Evolutionary conservation across 2,797 vertebrate genomes (phyloP).

Genomic region (Silurus aristotelis): DNA sequence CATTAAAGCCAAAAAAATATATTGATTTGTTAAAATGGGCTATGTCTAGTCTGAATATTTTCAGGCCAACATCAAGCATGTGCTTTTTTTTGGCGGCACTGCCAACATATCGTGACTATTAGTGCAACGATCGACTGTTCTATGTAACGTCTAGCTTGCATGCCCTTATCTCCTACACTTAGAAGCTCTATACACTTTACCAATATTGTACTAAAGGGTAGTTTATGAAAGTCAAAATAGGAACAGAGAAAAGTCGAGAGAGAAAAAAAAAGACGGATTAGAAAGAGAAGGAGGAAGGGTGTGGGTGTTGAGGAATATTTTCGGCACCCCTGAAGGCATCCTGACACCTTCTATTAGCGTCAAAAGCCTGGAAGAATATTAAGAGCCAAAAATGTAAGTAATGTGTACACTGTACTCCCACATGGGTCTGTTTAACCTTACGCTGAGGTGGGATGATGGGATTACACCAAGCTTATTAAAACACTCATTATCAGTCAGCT

Average conservation of each 20-base stretch:
- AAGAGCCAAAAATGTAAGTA: conserved; percentile 45
- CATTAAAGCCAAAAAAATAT: neutral
- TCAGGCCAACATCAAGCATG: neutral
- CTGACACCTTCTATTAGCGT: conserved; percentile 54
- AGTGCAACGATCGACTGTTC: neutral
- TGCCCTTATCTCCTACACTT: neutral
- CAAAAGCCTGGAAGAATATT: conserved; percentile 49
- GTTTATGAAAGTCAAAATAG: neutral
- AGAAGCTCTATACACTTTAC: neutral
- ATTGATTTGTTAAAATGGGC: neutral
- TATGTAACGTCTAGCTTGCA: neutral
- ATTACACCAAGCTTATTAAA: conserved; percentile 21
- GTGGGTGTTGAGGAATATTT: conserved; percentile 53
- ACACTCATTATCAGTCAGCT: neutral
- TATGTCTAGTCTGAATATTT: neutral
- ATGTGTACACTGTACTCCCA: conserved; percentile 43
- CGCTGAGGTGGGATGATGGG: neutral
- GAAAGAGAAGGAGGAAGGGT: conserved; percentile 14
- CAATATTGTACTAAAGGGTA: neutral
- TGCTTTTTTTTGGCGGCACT: neutral
- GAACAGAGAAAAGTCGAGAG: neutral
- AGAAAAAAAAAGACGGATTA: conserved; percentile 14
- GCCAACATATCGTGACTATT: neutral
- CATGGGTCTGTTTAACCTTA: conserved; percentile 49
- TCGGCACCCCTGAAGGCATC: conserved; percentile 53